Evolutionary conservation across 1,140 invertebrate genomes (phyloP).

Genomic region (Mercenaria mercenaria): DNA sequence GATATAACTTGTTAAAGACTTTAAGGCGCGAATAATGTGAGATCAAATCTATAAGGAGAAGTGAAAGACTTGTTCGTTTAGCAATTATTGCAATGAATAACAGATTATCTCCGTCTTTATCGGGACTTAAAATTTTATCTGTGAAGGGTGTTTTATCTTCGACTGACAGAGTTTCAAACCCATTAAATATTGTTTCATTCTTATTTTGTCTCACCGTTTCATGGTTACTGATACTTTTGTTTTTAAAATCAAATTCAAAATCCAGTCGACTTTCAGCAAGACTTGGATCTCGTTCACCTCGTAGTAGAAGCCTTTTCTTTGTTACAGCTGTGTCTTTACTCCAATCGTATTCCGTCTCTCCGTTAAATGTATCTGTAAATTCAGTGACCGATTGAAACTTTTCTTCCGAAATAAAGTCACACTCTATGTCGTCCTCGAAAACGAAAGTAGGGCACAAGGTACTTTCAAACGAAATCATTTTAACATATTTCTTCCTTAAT

Average conservation of each 20-base stretch:
- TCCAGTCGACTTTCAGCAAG: background rate
- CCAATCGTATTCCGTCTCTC: background rate
- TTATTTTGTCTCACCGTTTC: background rate
- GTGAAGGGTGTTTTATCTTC: background rate
- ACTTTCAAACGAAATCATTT: too few species aligned
- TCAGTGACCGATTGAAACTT: background rate
- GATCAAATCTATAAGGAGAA: conserved; percentile 46
- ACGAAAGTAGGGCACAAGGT: background rate
- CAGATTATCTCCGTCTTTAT: conserved; percentile 44
- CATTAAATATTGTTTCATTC: background rate
- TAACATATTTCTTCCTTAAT: too few species aligned
- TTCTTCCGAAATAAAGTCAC: background rate
- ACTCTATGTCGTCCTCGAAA: background rate
- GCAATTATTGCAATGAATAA: conserved; percentile 33
- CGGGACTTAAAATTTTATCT: background rate
- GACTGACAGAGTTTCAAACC: background rate
- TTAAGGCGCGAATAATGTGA: conserved; percentile 24
- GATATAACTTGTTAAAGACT: conserved; percentile 64
- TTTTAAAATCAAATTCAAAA: background rate
- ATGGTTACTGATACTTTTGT: too few species aligned
- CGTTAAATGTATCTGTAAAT: background rate
- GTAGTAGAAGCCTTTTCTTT: background rate
- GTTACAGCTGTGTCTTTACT: background rate
- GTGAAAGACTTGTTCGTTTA: background rate
- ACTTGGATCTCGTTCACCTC: background rate